Evolutionary conservation across 2,797 vertebrate genomes (phyloP).

Genomic region (Pyrocephalus nanus): DNA sequence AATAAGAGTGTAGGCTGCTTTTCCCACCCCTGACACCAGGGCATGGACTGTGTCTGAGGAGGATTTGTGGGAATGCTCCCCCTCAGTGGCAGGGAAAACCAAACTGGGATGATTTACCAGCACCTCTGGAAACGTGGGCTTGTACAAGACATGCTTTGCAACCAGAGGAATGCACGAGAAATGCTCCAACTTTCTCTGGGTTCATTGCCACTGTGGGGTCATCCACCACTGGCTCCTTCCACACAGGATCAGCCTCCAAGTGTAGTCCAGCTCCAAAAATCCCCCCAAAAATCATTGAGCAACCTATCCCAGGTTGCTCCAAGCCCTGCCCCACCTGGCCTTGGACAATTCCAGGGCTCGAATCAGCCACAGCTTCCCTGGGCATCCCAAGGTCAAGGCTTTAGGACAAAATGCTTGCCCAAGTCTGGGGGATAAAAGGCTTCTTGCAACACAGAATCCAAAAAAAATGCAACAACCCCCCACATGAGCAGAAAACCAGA

Average conservation of each 20-base stretch:
- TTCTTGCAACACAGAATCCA: constrained; percentile 3
- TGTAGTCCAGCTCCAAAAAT: not conserved
- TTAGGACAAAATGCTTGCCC: not conserved
- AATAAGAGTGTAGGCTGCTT: rapidly evolving
- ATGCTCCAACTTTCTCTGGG: not conserved
- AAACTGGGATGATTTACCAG: not conserved
- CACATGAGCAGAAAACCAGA: not conserved
- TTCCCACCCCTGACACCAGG: not conserved
- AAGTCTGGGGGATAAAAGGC: not conserved
- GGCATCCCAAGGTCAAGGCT: not conserved
- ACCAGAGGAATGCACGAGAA: not conserved
- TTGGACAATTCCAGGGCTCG: not conserved
- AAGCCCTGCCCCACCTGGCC: rapidly evolving
- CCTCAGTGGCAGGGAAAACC: not conserved
- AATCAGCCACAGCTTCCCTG: not conserved
- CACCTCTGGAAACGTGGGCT: not conserved
- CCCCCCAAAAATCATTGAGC: not conserved
- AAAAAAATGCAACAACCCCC: constrained; percentile 43
- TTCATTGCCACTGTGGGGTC: not conserved
- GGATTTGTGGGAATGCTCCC: not conserved
- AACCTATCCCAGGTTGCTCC: not conserved
- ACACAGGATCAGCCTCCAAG: not conserved
- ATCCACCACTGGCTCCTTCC: not conserved
- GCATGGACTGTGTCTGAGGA: rapidly evolving
- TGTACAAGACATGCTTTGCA: not conserved